A percentile compares a stretch with the other conserved stretches of the same genome.
Conservation (phyloP, 2,113 vertebrate species). For the Anas platyrhynchos region DNA sequence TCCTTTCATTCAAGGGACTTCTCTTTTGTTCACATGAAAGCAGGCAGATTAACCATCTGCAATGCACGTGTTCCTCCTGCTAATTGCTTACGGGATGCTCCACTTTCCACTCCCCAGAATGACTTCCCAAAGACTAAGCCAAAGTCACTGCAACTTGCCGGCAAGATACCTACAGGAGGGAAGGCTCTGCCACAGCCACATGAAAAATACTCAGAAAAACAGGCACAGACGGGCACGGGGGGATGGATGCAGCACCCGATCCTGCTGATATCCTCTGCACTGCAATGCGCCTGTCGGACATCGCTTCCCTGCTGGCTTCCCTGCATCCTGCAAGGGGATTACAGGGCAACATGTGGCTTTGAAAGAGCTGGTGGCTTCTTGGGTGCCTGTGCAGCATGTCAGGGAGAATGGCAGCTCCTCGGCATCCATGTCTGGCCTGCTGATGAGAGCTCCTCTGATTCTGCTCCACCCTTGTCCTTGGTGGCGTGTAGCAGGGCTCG, state of each 20-base stretch:
- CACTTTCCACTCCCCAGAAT: conserved; percentile 13
- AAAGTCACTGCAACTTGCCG: conserved; percentile 38
- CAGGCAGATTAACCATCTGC: conserved; percentile 73
- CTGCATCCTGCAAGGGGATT: neutral
- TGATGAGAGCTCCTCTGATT: conserved; percentile 49
- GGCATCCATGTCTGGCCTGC: conserved; percentile 15
- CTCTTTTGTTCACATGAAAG: conserved; percentile 73
- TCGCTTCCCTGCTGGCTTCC: neutral
- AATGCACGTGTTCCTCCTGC: conserved; percentile 70
- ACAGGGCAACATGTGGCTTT: neutral
- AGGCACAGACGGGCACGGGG: neutral
- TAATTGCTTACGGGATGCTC: conserved; percentile 56
- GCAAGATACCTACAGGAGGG: conserved; percentile 1
- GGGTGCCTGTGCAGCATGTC: neutral
- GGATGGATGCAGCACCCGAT: neutral
- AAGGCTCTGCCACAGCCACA: neutral
- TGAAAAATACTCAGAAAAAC: neutral
- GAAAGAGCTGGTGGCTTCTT: conserved; percentile 33
- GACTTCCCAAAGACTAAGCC: conserved; percentile 59
- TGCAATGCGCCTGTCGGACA: neutral
- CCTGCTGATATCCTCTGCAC: neutral
- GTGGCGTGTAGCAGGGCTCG: neutral
- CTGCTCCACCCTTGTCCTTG: neutral
- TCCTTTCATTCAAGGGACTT: conserved; percentile 71
- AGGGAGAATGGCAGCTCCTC: neutral